Percentiles rank a stretch among this genome's conserved stretches.
Evolutionary conservation across 2,113 vertebrate species (phyloP).

Genomic region (Cairina moschata): DNA sequence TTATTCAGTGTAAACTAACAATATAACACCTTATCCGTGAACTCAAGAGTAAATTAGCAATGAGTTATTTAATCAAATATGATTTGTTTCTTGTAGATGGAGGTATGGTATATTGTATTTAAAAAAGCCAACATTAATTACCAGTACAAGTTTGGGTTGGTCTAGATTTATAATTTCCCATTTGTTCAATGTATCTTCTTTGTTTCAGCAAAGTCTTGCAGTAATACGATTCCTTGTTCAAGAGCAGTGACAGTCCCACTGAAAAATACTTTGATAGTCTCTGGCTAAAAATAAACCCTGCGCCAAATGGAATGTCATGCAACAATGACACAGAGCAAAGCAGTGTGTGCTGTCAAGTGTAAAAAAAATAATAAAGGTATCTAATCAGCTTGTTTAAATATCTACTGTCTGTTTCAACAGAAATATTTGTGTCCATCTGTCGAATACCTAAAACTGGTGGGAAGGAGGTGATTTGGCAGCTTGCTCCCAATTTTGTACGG

Average conservation of each 20-base stretch:
- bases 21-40: slow-evolving; percentile 13
- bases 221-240: slow-evolving; percentile 76
- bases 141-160: slow-evolving; percentile 95
- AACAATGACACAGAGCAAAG: slow-evolving; percentile 80
- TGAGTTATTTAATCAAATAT: neutral
- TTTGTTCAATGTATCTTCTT: slow-evolving; percentile 74
- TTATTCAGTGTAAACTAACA: neutral
- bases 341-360: slow-evolving; percentile 33
- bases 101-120: neutral
- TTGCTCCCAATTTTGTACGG: neutral
- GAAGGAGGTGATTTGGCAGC: neutral
- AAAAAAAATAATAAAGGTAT: slow-evolving; percentile 26
- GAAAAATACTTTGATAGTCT: slow-evolving; percentile 82
- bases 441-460: neutral
- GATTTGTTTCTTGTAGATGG: neutral
- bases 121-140: slow-evolving; percentile 76
- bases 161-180: slow-evolving; percentile 99
- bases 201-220: slow-evolving; percentile 63
- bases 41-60: neutral
- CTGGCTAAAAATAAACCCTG: slow-evolving; percentile 91
- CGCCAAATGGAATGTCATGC: slow-evolving; percentile 84
- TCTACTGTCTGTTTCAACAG: neutral
- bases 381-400: slow-evolving; percentile 8
- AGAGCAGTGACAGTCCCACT: slow-evolving; percentile 75
- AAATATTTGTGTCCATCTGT: neutral